Evolutionary conservation across 2,888 invertebrate genomes (phyloP).

Genomic region (Mythimna albipuncta): DNA sequence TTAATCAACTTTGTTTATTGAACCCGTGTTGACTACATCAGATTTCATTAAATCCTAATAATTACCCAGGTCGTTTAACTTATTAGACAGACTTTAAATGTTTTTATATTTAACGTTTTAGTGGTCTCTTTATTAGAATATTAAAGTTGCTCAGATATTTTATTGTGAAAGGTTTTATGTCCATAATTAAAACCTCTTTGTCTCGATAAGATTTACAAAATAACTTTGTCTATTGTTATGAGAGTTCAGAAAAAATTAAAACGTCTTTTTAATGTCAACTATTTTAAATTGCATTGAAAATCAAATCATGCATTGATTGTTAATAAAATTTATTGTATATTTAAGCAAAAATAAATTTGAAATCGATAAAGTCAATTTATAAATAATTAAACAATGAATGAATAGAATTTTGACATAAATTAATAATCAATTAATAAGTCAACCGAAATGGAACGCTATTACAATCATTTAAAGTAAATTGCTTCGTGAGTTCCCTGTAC

Average conservation of each 20-base stretch:
- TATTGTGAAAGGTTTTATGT: too few relatives aligned
- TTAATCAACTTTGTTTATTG: too few relatives aligned
- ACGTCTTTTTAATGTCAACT: background rate
- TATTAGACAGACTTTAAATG: too few relatives aligned
- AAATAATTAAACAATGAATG: background rate
- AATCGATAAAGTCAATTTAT: background rate
- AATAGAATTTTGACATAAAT: too few relatives aligned
- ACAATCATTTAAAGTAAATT: background rate
- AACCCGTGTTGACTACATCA: too few relatives aligned
- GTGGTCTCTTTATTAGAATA: too few relatives aligned
- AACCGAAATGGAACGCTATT: background rate
- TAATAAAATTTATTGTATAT: slow-evolving; percentile 1
- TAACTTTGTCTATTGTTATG: background rate
- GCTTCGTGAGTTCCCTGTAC: background rate
- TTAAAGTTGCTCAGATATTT: too few relatives aligned
- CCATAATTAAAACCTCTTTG: background rate
- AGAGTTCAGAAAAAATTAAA: background rate
- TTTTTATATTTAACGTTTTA: too few relatives aligned
- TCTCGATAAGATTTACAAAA: background rate
- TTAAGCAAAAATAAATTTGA: background rate
- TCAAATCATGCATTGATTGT: background rate
- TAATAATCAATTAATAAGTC: too few relatives aligned
- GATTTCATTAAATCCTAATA: too few relatives aligned
- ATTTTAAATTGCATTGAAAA: background rate
- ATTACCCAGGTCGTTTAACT: too few relatives aligned